Percentiles rank a stretch among this genome's conserved stretches.
Conservation (phyloP, 2,888 invertebrate species). For the Protonemura montana region DNA sequence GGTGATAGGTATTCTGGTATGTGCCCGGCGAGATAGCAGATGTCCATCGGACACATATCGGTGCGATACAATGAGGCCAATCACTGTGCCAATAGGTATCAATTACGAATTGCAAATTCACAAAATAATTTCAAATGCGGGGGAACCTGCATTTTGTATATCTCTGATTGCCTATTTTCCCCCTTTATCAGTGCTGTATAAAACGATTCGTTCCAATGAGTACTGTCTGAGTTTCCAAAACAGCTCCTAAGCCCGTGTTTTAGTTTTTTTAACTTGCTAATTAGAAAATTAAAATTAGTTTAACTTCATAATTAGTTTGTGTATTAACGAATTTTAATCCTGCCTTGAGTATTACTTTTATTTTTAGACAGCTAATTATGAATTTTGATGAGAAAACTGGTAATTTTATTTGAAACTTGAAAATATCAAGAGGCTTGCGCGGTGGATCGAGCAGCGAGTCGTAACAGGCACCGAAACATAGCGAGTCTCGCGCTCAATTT, state of each 20-base stretch:
- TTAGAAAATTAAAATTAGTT: conserved; percentile 27
- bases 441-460: not conserved
- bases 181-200: not conserved
- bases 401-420: not conserved
- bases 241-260: not conserved
- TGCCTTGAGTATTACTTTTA: conserved; percentile 15
- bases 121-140: not conserved
- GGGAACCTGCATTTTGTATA: not conserved
- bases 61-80: not conserved
- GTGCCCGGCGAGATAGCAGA: not conserved
- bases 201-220: not conserved
- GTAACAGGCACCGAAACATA: too few relatives aligned
- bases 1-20: not conserved
- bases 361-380: conserved; percentile 22
- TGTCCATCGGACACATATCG: not conserved
- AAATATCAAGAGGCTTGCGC: not conserved
- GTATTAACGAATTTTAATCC: conserved; percentile 16
- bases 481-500: not conserved
- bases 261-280: conserved; percentile 23
- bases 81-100: not conserved
- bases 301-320: conserved; percentile 31
- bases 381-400: conserved; percentile 26
- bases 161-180: not conserved
- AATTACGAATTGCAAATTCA: not conserved
- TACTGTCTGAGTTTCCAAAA: not conserved